A percentile compares a stretch with the other conserved stretches of the same genome.
These are phyloP conservation scores for Myiozetetes cayanensis DNA, from an alignment of 2,113 vertebrate genomes.

Conservation along the genomic window DNA sequence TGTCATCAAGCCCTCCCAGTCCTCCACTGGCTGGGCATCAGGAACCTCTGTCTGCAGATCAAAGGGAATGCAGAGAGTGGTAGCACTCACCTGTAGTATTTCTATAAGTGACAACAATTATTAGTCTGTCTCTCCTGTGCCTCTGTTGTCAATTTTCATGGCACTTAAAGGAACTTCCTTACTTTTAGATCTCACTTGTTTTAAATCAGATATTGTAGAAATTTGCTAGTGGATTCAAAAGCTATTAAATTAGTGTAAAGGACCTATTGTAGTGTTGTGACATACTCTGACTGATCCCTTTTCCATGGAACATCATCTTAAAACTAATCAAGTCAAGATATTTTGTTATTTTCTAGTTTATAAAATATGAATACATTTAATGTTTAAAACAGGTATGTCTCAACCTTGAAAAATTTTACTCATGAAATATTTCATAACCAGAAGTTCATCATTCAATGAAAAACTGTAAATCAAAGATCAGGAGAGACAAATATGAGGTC, in stretches of 20 bases:
- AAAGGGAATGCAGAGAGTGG: background rate
- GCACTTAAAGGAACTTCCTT: rapidly evolving
- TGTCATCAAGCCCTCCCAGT: background rate
- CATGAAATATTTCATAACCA: background rate
- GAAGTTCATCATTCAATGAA: background rate
- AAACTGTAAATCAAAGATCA: background rate
- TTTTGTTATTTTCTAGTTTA: background rate
- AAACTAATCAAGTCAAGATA: background rate
- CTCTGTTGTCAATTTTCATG: background rate
- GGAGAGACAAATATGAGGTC: background rate
- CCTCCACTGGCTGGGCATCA: rapidly evolving
- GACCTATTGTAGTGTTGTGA: background rate
- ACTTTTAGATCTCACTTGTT: background rate
- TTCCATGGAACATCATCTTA: background rate
- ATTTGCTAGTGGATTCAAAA: background rate
- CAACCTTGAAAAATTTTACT: background rate
- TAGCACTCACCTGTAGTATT: background rate
- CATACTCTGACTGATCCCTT: background rate
- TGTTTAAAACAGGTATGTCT: background rate
- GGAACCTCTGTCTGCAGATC: background rate
- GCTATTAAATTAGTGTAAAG: background rate
- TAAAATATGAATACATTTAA: background rate
- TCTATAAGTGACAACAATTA: background rate
- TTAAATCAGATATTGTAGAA: background rate
- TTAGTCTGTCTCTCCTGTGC: background rate